Conservation (phyloP, 2,113 vertebrate genomes). For the Parus major region DNA sequence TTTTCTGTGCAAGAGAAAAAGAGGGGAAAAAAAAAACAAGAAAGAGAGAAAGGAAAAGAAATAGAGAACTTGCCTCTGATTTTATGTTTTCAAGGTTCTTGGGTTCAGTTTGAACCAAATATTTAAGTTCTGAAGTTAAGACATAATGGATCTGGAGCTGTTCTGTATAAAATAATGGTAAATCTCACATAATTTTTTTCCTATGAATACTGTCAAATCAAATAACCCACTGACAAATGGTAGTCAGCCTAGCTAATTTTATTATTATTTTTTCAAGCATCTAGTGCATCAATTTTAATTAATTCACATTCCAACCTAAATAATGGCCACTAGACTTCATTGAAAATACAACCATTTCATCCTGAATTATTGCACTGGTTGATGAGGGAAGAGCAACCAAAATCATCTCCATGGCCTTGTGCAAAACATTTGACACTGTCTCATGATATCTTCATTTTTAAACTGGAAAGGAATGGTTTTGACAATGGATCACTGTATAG, state of each 20-base stretch:
- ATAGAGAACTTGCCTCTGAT: neutral
- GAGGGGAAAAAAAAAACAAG: fast-evolving
- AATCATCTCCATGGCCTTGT: neutral
- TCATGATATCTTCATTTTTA: neutral
- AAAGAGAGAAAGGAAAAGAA: neutral
- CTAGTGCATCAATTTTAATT: neutral
- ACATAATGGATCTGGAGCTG: neutral
- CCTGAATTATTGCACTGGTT: neutral
- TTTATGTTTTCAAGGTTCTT: neutral
- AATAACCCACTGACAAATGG: neutral
- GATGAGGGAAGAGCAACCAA: neutral
- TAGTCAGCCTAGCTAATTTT: neutral
- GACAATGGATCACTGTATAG: neutral
- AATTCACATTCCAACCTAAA: neutral
- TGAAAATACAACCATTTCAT: neutral
- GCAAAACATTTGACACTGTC: neutral
- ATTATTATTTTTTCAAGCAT: neutral
- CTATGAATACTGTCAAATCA: neutral
- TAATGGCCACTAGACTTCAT: neutral
- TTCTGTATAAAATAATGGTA: neutral
- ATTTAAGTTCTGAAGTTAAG: neutral
- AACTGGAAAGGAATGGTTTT: neutral
- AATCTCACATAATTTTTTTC: neutral
- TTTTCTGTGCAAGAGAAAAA: neutral
- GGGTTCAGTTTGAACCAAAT: neutral